These are phyloP conservation scores for Antheraea pernyi DNA, from an alignment of 1,140 invertebrate species.

Conservation along the genomic window DNA sequence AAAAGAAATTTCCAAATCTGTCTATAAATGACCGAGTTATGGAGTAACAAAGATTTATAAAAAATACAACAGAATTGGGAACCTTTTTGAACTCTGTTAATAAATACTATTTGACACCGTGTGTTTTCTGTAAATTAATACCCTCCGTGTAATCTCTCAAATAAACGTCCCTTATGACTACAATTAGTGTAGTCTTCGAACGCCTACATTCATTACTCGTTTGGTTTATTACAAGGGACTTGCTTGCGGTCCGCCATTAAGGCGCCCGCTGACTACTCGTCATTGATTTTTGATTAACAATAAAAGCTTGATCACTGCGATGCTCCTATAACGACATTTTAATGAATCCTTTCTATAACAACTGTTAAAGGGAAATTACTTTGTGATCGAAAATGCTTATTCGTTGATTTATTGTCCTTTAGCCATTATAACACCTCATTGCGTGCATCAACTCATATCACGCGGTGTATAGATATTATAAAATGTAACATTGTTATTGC, in stretches of 20 bases:
- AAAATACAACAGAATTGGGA: too few species aligned
- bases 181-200: conserved; percentile 5
- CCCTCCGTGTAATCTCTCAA: too few species aligned
- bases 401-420: conserved; percentile 11
- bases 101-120: too few species aligned
- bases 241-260: conserved; percentile 10
- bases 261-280: neutral
- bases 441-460: neutral
- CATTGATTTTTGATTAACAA: conserved; percentile 8
- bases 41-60: too few species aligned
- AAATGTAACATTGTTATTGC: too few species aligned
- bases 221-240: conserved; percentile 10
- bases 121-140: too few species aligned
- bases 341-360: conserved; percentile 5
- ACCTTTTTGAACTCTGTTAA: too few species aligned
- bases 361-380: conserved; percentile 17
- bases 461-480: neutral
- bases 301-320: neutral
- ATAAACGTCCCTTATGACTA: neutral
- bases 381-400: conserved; percentile 8
- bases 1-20: too few species aligned
- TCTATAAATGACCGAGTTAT: too few species aligned
- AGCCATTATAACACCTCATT: neutral
- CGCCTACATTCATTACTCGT: conserved; percentile 14
- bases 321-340: neutral